Evolutionary conservation across 2,888 invertebrate genomes (phyloP), one percentile per base, ranked within the genome.

Genomic region (Ecliptopera silaceata): DNA sequence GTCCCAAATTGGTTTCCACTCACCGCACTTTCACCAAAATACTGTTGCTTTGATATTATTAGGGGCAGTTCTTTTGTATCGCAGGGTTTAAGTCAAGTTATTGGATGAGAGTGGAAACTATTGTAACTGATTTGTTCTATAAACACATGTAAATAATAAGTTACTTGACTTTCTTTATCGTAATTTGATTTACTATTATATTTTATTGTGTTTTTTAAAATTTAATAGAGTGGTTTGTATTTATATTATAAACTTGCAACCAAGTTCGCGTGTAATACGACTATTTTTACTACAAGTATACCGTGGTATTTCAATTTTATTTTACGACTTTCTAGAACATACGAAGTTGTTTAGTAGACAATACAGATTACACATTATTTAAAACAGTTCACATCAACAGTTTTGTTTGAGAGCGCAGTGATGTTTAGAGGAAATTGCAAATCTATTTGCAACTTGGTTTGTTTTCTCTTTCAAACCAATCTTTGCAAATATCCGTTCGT

Each of bases 401-500:
- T 6, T 36, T 36, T 36, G 36, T 36, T 36, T 36, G 36, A 34
- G 34, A 36, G 8, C 8, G 36, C 36, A 74, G 68, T 42, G 68
- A 64, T 67, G 63, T 64, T 59, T 47, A 46, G 56, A 60, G 65
- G 64, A 70, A 74, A 73, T 71, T 65, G 65, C 71, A 72, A 36
- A 36, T 12, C n/a, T 32, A n/a, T 3, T 15, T 62, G 58, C 62
- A 56, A 39, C 47, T 39, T 58, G 58, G 64, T 69, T 70, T 74
- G 70, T 72, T 76, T 75, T 74, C 68, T 65, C 66, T 68, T 71
- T 69, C 57, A 72, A 79, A 75, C 75, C 73, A 77, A 75, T 75
- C 70, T 77, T 77, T 71, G 66, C 61, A 68, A 75, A 67, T 71
- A 75, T 70, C 70, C 70, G 71, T 73, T 71, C 67, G 61, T 66